Base-by-base conservation (phyloP, 2,888 invertebrate genomes). In the Palloptera scutellata region DNA sequence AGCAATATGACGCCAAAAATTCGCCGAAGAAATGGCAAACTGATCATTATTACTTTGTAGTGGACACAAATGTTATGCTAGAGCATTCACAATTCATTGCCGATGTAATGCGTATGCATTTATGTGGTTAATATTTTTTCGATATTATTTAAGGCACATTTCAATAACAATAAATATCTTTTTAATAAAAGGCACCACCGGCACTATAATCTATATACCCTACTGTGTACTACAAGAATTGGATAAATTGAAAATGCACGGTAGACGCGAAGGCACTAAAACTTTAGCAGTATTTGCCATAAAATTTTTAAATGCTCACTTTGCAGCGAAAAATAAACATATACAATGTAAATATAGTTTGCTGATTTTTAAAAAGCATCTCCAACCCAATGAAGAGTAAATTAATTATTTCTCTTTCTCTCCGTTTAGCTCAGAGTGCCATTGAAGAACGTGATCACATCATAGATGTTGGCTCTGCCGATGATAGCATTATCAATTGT, bases 161-260 rank as follows among this genome's bases (percentile, higher is more conserved):
- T 10, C n/a, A n/a, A 51, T 63, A n/a, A n/a, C 13, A 43, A 12
- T 53, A 41, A 55, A 40, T 15, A 15, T 6, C 12, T n/a, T 60
- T 42, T 64, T 1, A 42, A n/a, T 19, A 61, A 2, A 30, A 77
- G 78, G 73, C 66, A 80, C 80, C 2, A 72, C 60, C 1, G 80
- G 79, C 2, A 79, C 84, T 42, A 74, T 88, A 64, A 80, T 86
- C 41, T 84, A 86, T 61, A 71, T 84, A 55, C 88, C 88, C 0
- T 88, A 87, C 82, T 83, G 86, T 72, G 88, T 88, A 0, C 80
- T 87, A 12, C 86, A 86, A 71, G 88, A 88, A 75, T 73, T 88
- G 67, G 88, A 88, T 79, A 84, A 78, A 76, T 81, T 80, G 75
- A 88, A 84, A 83, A 83, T 75, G 68, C 78, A 73, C 70, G 78